Evolutionary conservation across 2,888 invertebrate species (phyloP).

Genomic region (Teleogryllus oceanicus): DNA sequence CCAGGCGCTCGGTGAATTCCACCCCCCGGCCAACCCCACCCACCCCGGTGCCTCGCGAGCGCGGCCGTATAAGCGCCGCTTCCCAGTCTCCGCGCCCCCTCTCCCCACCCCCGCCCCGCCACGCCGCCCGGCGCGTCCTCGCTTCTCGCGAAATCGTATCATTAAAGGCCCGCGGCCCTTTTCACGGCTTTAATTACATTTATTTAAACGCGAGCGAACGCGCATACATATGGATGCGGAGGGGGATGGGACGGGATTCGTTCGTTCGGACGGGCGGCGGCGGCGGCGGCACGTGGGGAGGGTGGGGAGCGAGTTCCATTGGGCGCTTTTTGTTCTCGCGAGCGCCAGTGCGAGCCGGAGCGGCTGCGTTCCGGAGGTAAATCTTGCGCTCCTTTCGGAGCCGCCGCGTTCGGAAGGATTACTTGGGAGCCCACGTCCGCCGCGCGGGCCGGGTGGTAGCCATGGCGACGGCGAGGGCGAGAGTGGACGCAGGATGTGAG

Average conservation of each 20-base stretch:
- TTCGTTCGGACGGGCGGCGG: not conserved
- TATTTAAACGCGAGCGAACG: slow-evolving; percentile 9
- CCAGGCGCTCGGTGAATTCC: not conserved
- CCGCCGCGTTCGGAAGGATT: too few relatives aligned
- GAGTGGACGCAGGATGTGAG: too few relatives aligned
- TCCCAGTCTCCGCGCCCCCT: not conserved
- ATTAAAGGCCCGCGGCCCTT: slow-evolving; percentile 7
- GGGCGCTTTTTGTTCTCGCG: not conserved
- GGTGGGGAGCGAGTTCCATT: not conserved
- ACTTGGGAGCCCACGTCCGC: too few relatives aligned
- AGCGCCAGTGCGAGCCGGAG: not conserved
- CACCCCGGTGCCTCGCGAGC: not conserved
- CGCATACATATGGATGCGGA: slow-evolving; percentile 8
- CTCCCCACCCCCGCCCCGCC: not conserved
- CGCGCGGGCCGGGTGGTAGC: too few relatives aligned
- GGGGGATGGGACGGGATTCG: not conserved
- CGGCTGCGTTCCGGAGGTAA: not conserved
- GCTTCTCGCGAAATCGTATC: slow-evolving; percentile 1
- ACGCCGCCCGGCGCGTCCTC: not conserved
- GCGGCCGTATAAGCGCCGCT: not conserved
- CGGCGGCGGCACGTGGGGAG: not conserved
- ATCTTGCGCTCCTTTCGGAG: not conserved
- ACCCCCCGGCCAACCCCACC: not conserved
- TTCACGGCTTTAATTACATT: slow-evolving; percentile 18
- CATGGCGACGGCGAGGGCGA: too few relatives aligned